These are phyloP conservation scores for Listronotus bonariensis DNA, from an alignment of 1,140 invertebrate species.

Conservation along the genomic window DNA sequence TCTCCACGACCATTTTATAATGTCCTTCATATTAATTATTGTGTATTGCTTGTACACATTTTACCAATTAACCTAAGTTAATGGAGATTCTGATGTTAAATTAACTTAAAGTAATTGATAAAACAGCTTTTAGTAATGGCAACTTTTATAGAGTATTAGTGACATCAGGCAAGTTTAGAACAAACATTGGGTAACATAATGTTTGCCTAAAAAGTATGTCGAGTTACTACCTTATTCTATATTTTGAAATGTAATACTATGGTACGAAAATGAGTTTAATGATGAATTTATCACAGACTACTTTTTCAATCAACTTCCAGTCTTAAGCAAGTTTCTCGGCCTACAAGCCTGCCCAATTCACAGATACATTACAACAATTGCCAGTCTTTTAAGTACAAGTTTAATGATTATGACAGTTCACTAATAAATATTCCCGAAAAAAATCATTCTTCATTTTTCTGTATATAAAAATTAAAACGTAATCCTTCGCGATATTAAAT, in stretches of 20 bases:
- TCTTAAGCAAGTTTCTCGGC: neutral
- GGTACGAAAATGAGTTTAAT: slow-evolving; percentile 27
- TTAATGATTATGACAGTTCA: slow-evolving; percentile 8
- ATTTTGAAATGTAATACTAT: slow-evolving; percentile 11
- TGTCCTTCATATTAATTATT: neutral
- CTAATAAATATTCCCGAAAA: slow-evolving; percentile 24
- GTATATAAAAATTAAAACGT: slow-evolving; percentile 29
- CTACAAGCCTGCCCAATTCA: neutral
- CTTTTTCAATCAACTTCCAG: slow-evolving; percentile 13
- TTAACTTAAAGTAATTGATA: slow-evolving; percentile 10
- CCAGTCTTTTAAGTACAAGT: slow-evolving; percentile 12
- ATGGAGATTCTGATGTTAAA: slow-evolving; percentile 30
- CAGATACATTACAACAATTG: slow-evolving; percentile 6
- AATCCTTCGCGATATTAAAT: slow-evolving; percentile 12
- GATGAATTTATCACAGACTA: slow-evolving; percentile 35
- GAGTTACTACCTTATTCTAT: neutral
- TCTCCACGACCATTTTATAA: slow-evolving; percentile 11
- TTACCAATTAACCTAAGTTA: slow-evolving; percentile 9
- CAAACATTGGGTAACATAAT: slow-evolving; percentile 22
- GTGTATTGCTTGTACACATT: slow-evolving; percentile 4
- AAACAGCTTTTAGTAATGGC: neutral
- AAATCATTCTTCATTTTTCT: slow-evolving; percentile 17
- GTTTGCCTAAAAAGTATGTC: slow-evolving; percentile 7
- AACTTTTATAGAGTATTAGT: slow-evolving; percentile 1
- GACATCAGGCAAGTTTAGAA: slow-evolving; percentile 21